Evolutionary conservation across 2,797 vertebrate genomes (phyloP), one percentile per base, ranked within the genome.

Genomic region (Urosaurus nigricauda): DNA sequence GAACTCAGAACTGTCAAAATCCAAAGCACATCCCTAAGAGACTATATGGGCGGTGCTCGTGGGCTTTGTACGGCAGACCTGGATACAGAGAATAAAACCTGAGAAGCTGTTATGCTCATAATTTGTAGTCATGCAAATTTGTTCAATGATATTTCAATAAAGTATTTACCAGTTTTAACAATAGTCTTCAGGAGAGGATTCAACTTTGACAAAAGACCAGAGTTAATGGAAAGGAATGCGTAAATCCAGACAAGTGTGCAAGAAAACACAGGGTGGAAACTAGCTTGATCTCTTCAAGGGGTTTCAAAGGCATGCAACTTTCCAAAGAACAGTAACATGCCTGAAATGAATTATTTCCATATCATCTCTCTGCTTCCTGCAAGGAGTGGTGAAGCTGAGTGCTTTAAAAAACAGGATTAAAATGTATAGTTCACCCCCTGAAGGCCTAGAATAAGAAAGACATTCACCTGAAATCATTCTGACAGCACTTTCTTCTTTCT

Each of bases 271-370:
- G 79, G 8, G 78, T 86, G 43, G 88, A 94, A 89, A 79, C 47
- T 17, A 92, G 2, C 68, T 90, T 92, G 80, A 89, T 73, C 51
- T 92, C 88, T 91, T 75, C 92, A 89, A 84, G 19, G 35, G 79
- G 4, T 79, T 89, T 92, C 68, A 93, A 89, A 70, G 56, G 83
- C 1, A 68, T 85, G 58, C 80, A 92, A 81, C 83, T 83, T 74
- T 85, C 70, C 71, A 88, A 58, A 19, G 13, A 58, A n/a, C 43
- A 32, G 29, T 79, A 0, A 2, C 12, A 89, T 4, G 26, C 29
- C 78, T 84, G 17, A 70, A 93, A 88, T 86, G 17, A 88, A 77
- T 79, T 13, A 1, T 86, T 88, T 16, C 11, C 16, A 70, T 87
- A 88, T 91, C 77, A 29, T 26, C 19, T 84, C 71, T 60, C 60